Percentiles rank a stretch among this genome's conserved stretches.
phyloP scores from a whole-genome alignment of 1,140 invertebrate species.

The Brachionus asplanchnoidis region DNA sequence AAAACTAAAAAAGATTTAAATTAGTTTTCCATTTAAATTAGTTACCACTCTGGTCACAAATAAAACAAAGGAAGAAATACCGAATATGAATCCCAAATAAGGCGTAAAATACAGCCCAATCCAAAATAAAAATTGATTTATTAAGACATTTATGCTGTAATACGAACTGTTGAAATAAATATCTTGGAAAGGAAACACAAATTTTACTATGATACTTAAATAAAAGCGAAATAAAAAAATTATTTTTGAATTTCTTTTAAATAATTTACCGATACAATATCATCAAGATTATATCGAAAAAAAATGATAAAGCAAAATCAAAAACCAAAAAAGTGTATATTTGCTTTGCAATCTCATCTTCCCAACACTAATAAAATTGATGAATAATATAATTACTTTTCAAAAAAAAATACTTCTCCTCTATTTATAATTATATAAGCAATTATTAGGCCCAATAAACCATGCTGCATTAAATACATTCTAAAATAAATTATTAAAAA shows the following conservation, averaged over 20 bases:
- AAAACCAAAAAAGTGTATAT: background rate
- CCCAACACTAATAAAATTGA: background rate
- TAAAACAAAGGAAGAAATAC: background rate
- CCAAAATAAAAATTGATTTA: background rate
- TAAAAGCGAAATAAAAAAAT: background rate
- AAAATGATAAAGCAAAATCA: background rate
- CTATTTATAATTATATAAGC: background rate
- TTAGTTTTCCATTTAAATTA: background rate
- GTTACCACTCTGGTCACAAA: background rate
- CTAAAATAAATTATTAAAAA: background rate
- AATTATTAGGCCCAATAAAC: background rate
- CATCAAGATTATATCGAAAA: background rate
- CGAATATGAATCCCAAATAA: background rate
- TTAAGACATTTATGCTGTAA: background rate
- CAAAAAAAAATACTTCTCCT: background rate
- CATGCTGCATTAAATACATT: background rate
- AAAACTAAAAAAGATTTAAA: background rate
- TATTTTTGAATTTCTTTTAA: background rate
- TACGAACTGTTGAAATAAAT: background rate
- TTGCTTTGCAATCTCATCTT: background rate
- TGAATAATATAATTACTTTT: background rate
- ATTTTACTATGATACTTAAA: too few relatives aligned
- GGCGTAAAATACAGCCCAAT: background rate
- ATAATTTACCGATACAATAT: background rate
- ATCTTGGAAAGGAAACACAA: background rate